Evolutionary conservation across 1,140 invertebrate species (phyloP).

Genomic region (Idris sp.): DNA sequence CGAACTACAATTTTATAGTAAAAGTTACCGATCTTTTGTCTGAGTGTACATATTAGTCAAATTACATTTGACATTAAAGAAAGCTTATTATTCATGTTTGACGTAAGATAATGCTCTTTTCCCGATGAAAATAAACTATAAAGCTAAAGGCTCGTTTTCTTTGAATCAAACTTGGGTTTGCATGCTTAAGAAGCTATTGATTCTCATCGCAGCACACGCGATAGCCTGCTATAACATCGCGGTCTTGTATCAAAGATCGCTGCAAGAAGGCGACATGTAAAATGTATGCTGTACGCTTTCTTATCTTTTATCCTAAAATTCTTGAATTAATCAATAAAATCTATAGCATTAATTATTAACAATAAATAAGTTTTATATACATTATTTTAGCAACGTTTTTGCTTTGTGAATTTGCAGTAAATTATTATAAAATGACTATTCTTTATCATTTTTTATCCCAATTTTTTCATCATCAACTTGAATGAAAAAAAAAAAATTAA

Average conservation of each 20-base stretch:
- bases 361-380: slow-evolving; percentile 15
- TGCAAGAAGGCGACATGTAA: slow-evolving; percentile 52
- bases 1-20: no score
- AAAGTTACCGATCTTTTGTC: no score
- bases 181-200: slow-evolving; percentile 59
- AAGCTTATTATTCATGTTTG: neutral
- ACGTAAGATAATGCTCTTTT: slow-evolving; percentile 29
- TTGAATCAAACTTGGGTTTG: slow-evolving; percentile 55
- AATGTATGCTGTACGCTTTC: slow-evolving; percentile 53
- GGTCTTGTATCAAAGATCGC: slow-evolving; percentile 45
- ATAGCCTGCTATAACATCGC: slow-evolving; percentile 43
- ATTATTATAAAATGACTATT: no score
- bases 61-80: no score
- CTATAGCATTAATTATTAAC: slow-evolving; percentile 44
- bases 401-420: neutral
- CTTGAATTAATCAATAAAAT: slow-evolving; percentile 54
- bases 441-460: no score
- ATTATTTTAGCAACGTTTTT: slow-evolving; percentile 16
- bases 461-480: no score
- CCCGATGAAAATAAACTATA: slow-evolving; percentile 23
- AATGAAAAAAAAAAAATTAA: no score
- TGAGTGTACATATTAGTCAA: no score
- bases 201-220: slow-evolving; percentile 50
- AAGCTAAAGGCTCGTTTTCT: slow-evolving; percentile 46
- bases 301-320: slow-evolving; percentile 52